Evolutionary conservation across 2,888 invertebrate species (phyloP), one percentile per base, ranked within the genome.

Genomic region (Orchestes rusci): DNA sequence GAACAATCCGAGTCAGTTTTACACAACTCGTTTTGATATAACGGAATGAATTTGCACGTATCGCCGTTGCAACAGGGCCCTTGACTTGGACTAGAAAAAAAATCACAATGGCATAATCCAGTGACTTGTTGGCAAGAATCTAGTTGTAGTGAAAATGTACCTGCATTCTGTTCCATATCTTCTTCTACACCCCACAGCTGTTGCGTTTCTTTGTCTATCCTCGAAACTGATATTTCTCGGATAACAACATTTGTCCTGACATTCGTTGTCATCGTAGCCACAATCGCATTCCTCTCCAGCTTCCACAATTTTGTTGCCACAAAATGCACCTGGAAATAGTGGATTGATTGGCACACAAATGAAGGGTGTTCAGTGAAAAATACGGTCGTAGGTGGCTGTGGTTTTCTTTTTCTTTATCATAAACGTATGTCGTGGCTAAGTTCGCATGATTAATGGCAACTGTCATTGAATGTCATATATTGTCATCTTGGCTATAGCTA

Each of bases 301-400:
- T 67, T 99, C 99, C 1, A 94, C 93, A 60, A 99, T 94, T 71
- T 95, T 95, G 71, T 99, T 99, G 42, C 99, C 99, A 70, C 99
- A 99, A 79, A 97, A 99, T 18, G 97, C 93, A 45, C 92, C 93
- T 48, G 82, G 52, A 53, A 36, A 51, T 53, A 15, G 17, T n/a
- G n/a, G n/a, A n/a, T n/a, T n/a, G n/a, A n/a, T n/a, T n/a, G n/a
- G n/a, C n/a, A n/a, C n/a, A n/a, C n/a, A n/a, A n/a, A n/a, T n/a
- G n/a, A n/a, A n/a, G n/a, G n/a, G n/a, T n/a, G n/a, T n/a, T n/a
- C n/a, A n/a, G n/a, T n/a, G n/a, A n/a, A n/a, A n/a, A n/a, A n/a
- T n/a, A n/a, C n/a, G n/a, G n/a, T n/a, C n/a, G n/a, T n/a, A n/a
- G n/a, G n/a, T n/a, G n/a, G n/a, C n/a, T n/a, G n/a, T n/a, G n/a